Evolutionary conservation across 2,113 vertebrate genomes (phyloP).

Genomic region (Rafetus swinhoei): DNA sequence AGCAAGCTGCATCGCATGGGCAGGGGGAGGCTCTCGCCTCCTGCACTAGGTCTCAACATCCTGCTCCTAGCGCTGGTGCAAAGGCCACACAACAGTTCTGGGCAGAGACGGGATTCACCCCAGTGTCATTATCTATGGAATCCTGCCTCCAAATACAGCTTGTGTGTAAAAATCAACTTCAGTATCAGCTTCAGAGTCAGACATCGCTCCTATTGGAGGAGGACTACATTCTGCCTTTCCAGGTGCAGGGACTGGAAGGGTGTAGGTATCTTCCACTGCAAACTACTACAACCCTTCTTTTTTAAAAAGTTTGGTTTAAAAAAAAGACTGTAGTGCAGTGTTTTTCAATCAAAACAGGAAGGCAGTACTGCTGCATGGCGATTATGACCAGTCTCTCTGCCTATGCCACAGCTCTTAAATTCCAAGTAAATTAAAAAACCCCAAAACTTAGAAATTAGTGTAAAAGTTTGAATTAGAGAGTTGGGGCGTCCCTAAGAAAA

Average conservation of each 20-base stretch:
- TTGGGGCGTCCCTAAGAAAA: not conserved
- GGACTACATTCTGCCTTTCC: not conserved
- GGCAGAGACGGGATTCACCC: not conserved
- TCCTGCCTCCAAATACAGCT: not conserved
- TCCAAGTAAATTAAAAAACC: not conserved
- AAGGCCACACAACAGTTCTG: not conserved
- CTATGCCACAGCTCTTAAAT: not conserved
- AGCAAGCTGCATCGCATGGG: rapidly evolving
- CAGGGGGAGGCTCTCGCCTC: not conserved
- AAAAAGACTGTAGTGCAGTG: not conserved
- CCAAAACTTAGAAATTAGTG: not conserved
- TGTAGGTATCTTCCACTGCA: not conserved
- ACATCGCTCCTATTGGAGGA: not conserved
- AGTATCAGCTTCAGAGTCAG: not conserved
- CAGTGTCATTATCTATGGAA: not conserved
- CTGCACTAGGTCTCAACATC: not conserved
- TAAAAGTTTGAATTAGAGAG: not conserved
- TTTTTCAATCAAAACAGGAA: not conserved
- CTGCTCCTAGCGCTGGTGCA: not conserved
- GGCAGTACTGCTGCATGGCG: rapidly evolving
- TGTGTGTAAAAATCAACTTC: not conserved
- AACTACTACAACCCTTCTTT: not conserved
- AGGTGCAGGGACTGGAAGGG: not conserved
- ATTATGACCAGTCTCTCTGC: not conserved
- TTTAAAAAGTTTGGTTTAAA: not conserved